Percentiles rank a stretch among this genome's conserved stretches.
phyloP scores from a whole-genome alignment of 2,888 invertebrate genomes.

The Caenorhabditis sulstoni region DNA sequence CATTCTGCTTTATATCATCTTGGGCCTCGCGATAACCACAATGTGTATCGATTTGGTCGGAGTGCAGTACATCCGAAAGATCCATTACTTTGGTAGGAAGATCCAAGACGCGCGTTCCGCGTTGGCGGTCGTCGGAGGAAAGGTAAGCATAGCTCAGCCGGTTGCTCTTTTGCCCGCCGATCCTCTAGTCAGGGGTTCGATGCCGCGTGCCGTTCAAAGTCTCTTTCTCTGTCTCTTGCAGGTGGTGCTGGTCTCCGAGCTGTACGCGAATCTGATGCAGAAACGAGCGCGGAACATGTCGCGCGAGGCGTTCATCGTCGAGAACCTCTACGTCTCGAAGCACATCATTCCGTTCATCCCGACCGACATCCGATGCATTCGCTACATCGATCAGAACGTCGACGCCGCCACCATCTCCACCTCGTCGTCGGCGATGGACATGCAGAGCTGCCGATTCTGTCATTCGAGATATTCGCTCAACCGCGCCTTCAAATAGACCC shows the following conservation, averaged over 20 bases:
- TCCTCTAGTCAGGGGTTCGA: too few species aligned
- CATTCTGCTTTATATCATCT: constrained; percentile 79
- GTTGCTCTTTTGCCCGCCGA: background rate
- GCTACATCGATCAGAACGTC: constrained; percentile 77
- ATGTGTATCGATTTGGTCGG: constrained; percentile 81
- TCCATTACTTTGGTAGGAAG: constrained; percentile 81
- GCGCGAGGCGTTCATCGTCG: constrained; percentile 80
- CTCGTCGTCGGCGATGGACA: constrained; percentile 75
- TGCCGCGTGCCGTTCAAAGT: too few species aligned
- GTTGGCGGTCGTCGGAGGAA: constrained; percentile 80
- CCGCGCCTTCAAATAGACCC: constrained; percentile 44
- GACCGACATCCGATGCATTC: constrained; percentile 79
- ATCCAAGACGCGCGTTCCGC: constrained; percentile 80
- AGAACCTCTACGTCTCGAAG: constrained; percentile 80
- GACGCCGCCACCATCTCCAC: constrained; percentile 70
- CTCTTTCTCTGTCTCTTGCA: constrained; percentile 47
- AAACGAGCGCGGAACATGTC: constrained; percentile 76
- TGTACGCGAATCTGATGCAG: constrained; percentile 80
- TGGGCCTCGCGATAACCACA: constrained; percentile 80
- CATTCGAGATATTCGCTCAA: constrained; percentile 73
- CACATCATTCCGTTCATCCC: constrained; percentile 81
- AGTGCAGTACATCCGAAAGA: constrained; percentile 80
- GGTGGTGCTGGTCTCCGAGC: constrained; percentile 80
- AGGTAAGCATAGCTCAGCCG: constrained; percentile 63
- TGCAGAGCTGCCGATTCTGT: constrained; percentile 79